A percentile compares a stretch with the other conserved stretches of the same genome.
These are phyloP conservation scores for Dicycla oo DNA, from an alignment of 2,888 invertebrate genomes.

Conservation along the genomic window DNA sequence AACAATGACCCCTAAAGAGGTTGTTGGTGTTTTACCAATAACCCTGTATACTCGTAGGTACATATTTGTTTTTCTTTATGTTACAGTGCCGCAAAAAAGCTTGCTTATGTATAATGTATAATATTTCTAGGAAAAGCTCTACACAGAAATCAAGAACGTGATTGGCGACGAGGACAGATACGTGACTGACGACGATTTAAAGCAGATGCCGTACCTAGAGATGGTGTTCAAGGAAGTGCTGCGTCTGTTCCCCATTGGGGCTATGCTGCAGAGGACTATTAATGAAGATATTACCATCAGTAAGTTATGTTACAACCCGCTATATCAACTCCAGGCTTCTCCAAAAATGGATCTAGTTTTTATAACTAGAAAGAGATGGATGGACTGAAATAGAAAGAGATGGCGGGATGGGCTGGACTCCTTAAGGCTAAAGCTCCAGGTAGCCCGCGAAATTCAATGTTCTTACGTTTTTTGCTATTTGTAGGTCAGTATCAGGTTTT, in stretches of 20 bases:
- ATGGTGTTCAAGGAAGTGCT: slow-evolving; percentile 84
- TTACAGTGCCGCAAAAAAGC: too few species aligned
- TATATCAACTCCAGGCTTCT: not conserved
- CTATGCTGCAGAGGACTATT: slow-evolving; percentile 79
- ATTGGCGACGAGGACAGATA: slow-evolving; percentile 74
- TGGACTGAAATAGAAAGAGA: too few species aligned
- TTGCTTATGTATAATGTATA: not conserved
- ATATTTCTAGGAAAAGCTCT: slow-evolving; percentile 77
- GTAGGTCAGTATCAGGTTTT: too few species aligned
- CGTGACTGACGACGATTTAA: slow-evolving; percentile 78
- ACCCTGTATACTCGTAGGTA: too few species aligned
- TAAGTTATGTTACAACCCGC: slow-evolving; percentile 61
- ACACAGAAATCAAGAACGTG: slow-evolving; percentile 76
- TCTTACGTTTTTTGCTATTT: too few species aligned
- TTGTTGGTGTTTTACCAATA: too few species aligned
- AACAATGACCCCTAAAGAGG: too few species aligned
- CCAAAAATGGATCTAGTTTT: not conserved
- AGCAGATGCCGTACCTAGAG: slow-evolving; percentile 82
- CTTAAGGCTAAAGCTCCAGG: too few species aligned
- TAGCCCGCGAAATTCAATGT: too few species aligned
- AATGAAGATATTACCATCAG: slow-evolving; percentile 79
- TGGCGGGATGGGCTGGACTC: too few species aligned
- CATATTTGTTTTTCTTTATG: too few species aligned
- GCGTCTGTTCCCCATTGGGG: slow-evolving; percentile 83
- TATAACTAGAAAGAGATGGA: too few species aligned